A percentile compares a stretch with the other conserved stretches of the same genome.
Conservation (phyloP, 2,888 invertebrate genomes). For the Hanleya hanleyi region DNA sequence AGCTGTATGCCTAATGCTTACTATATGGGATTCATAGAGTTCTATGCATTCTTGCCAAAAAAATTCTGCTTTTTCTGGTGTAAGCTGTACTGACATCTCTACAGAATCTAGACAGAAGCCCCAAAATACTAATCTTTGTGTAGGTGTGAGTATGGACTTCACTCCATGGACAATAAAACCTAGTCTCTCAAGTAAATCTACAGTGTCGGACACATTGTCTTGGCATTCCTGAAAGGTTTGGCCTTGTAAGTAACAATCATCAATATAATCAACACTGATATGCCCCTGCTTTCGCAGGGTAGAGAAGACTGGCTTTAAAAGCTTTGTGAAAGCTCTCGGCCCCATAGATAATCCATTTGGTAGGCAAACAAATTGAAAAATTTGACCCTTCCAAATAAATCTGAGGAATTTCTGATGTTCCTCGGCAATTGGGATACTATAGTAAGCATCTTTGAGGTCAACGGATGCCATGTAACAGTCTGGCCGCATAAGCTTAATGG, state of each 20-base stretch:
- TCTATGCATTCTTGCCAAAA: not conserved
- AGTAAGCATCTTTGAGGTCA: conserved; percentile 11
- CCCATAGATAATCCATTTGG: conserved; percentile 10
- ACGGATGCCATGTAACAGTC: conserved; percentile 9
- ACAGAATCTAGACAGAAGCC: not conserved
- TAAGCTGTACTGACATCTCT: not conserved
- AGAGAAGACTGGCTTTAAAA: conserved; percentile 11
- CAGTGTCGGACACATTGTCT: not conserved
- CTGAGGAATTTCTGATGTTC: not conserved
- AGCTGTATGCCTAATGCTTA: not conserved
- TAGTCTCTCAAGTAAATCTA: not conserved
- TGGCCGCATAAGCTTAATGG: not conserved
- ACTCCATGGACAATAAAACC: not conserved
- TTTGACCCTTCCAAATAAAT: conserved; percentile 1
- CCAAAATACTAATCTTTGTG: not conserved
- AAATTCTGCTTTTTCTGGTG: not conserved
- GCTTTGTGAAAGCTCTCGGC: conserved; percentile 11
- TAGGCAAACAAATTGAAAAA: conserved; percentile 6
- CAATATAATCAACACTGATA: not conserved
- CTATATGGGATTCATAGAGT: not conserved
- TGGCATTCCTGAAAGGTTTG: not conserved
- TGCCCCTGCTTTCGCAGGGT: not conserved
- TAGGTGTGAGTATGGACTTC: not conserved
- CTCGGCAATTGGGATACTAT: not conserved
- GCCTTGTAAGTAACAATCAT: not conserved